Percentiles rank a stretch among this genome's conserved stretches.
These are phyloP conservation scores for Mugil cephalus DNA, from an alignment of 2,113 vertebrate species.

Conservation along the genomic window DNA sequence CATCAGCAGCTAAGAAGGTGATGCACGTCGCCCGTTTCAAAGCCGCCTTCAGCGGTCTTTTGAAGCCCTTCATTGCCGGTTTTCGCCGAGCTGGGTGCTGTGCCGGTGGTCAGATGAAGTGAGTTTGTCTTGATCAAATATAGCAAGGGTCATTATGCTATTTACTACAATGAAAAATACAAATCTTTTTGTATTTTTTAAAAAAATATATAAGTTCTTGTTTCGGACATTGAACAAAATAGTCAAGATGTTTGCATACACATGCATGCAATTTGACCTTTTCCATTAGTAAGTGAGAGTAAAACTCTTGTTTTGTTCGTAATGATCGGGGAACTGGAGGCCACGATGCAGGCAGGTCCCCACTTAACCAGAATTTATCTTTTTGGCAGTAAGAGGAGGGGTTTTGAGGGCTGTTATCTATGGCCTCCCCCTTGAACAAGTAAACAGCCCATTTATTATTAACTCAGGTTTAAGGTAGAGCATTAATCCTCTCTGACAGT, in stretches of 20 bases:
- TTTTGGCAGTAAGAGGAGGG: constrained; percentile 87
- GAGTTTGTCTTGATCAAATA: constrained; percentile 21
- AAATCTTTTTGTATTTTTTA: neutral
- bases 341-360: constrained; percentile 84
- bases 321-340: constrained; percentile 83
- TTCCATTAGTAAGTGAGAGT: constrained; percentile 80
- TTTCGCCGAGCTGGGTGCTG: constrained; percentile 15
- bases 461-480: constrained; percentile 89
- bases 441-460: constrained; percentile 91
- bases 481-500: constrained; percentile 89
- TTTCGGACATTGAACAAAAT: constrained; percentile 15
- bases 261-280: constrained; percentile 76
- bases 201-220: neutral
- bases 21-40: constrained; percentile 62
- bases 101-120: constrained; percentile 52
- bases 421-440: constrained; percentile 87
- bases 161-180: neutral
- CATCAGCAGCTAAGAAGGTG: constrained; percentile 83
- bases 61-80: constrained; percentile 48
- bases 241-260: constrained; percentile 44
- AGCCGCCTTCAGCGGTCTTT: constrained; percentile 67
- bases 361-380: constrained; percentile 90
- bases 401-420: constrained; percentile 86
- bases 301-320: constrained; percentile 84
- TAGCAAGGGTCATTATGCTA: neutral